These are phyloP conservation scores for Hozukius guyotensis DNA, from an alignment of 2,797 vertebrate species.

Conservation along the genomic window DNA sequence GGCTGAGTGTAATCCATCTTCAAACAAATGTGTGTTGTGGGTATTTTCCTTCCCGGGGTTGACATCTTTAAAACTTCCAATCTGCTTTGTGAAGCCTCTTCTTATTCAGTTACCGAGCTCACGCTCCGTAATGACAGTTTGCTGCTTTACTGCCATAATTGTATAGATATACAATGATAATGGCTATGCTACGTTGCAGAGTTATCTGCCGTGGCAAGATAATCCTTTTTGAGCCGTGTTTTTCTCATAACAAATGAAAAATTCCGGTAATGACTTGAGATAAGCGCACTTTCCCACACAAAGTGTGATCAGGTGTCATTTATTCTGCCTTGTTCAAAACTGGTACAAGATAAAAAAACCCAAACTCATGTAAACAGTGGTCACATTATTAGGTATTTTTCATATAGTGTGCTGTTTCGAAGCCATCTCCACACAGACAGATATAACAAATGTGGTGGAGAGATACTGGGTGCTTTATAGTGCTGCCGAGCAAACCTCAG, in stretches of 20 bases:
- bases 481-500: neutral
- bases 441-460: neutral
- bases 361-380: neutral
- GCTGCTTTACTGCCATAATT: slow-evolving; percentile 11
- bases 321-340: neutral
- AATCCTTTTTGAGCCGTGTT: slow-evolving; percentile 17
- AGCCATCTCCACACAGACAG: neutral
- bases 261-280: neutral
- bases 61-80: slow-evolving; percentile 20
- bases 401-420: neutral
- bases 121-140: slow-evolving; percentile 43
- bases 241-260: slow-evolving; percentile 12
- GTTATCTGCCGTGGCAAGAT: slow-evolving; percentile 7
- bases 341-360: neutral
- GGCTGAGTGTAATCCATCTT: slow-evolving; percentile 61
- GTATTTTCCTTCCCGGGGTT: slow-evolving; percentile 8
- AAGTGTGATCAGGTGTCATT: neutral
- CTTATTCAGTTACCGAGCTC: neutral
- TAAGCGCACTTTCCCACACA: slow-evolving; percentile 16
- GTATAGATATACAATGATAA: slow-evolving; percentile 36
- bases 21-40: slow-evolving; percentile 52
- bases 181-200: neutral
- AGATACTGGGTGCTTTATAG: neutral
- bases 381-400: neutral
- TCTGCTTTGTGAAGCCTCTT: slow-evolving; percentile 10